Conservation (phyloP, 2,797 vertebrate genomes). For the Poecilia picta region DNA sequence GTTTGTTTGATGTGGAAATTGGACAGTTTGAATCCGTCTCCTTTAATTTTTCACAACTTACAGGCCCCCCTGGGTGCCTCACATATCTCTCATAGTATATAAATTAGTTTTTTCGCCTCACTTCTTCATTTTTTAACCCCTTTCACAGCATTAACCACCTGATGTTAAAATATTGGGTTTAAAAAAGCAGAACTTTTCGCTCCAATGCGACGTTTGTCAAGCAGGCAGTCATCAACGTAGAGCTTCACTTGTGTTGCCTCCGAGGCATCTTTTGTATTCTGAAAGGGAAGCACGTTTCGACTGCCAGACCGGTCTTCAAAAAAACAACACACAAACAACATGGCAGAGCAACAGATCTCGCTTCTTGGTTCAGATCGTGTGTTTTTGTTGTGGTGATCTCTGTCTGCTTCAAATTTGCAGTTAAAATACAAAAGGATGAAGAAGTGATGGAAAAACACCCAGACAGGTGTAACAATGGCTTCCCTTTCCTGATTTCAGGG, state of each 20-base stretch:
- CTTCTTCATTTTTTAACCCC: conserved; percentile 49
- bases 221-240: conserved; percentile 80
- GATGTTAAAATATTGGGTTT: conserved; percentile 17
- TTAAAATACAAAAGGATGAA: conserved; percentile 66
- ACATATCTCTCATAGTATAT: conserved; percentile 91
- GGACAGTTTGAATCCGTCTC: conserved; percentile 99
- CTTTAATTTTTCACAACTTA: conserved; percentile 99
- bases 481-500: conserved; percentile 43
- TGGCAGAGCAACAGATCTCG: conserved; percentile 76
- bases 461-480: conserved; percentile 66
- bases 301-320: conserved; percentile 78
- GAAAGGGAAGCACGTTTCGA: conserved; percentile 69
- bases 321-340: conserved; percentile 72
- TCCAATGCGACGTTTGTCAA: conserved; percentile 74
- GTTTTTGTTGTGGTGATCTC: conserved; percentile 76
- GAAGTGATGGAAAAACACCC: conserved; percentile 61
- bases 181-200: conserved; percentile 56
- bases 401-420: conserved; percentile 71
- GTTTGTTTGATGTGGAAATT: conserved; percentile 99
- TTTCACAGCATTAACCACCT: conserved; percentile 60
- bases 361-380: conserved; percentile 67
- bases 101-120: conserved; percentile 78
- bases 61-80: conserved; percentile 90
- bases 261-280: conserved; percentile 83
- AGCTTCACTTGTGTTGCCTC: conserved; percentile 80